phyloP scores from a whole-genome alignment of 1,140 invertebrate genomes.

The Sarcophaga peregrina region DNA sequence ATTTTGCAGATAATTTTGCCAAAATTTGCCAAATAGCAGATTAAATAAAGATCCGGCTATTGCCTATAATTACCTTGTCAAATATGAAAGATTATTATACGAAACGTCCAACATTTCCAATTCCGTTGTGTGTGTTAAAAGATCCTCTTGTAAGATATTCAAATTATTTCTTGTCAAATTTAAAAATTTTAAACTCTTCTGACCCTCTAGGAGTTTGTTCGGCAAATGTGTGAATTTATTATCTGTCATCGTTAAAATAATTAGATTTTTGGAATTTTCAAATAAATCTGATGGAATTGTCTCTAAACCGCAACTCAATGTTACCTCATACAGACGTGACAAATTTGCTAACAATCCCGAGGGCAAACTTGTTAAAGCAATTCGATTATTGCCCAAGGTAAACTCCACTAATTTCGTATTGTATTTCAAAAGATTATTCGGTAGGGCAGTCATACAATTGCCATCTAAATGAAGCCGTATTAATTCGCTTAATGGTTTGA shows the following conservation, averaged over 20 bases:
- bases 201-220: conserved; percentile 70
- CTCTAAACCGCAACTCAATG: conserved; percentile 64
- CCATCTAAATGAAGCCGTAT: conserved; percentile 71
- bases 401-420: conserved; percentile 69
- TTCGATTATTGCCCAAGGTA: conserved; percentile 70
- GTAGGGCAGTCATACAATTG: conserved; percentile 72
- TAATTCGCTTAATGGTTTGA: conserved; percentile 71
- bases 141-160: conserved; percentile 67
- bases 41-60: too few relatives aligned
- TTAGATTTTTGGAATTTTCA: conserved; percentile 69
- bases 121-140: conserved; percentile 68
- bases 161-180: conserved; percentile 72
- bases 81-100: conserved; percentile 69
- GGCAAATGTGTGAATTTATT: conserved; percentile 71
- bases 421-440: conserved; percentile 70
- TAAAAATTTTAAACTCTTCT: conserved; percentile 69
- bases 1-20: too few relatives aligned
- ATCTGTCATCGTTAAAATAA: conserved; percentile 69
- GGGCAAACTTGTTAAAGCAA: conserved; percentile 69
- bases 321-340: conserved; percentile 68
- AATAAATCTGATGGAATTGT: conserved; percentile 71
- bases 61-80: conserved; percentile 67
- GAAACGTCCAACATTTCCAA: conserved; percentile 70
- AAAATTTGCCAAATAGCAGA: too few relatives aligned
- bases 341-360: conserved; percentile 70